Conservation (phyloP, 2,797 vertebrate species). For the Enteromius argenteus region DNA sequence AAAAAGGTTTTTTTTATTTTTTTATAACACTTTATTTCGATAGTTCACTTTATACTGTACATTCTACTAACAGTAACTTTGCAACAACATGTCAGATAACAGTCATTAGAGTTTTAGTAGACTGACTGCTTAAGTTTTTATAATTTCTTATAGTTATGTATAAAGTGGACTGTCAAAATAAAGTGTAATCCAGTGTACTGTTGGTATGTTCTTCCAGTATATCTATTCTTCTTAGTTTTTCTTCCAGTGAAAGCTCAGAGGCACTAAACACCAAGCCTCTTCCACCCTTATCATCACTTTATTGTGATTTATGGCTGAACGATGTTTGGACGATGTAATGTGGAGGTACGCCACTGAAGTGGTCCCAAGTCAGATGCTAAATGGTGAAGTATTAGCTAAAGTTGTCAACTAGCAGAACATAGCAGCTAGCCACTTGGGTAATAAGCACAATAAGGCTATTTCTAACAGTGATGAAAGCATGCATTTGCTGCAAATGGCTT, state of each 20-base stretch:
- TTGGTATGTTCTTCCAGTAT: not conserved
- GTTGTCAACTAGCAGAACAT: not conserved
- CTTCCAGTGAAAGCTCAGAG: not conserved
- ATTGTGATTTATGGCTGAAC: not conserved
- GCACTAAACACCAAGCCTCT: not conserved
- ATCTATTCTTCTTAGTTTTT: constrained; percentile 10
- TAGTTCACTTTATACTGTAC: too few relatives aligned
- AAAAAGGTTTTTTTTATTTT: too few relatives aligned
- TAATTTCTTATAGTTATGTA: too few relatives aligned
- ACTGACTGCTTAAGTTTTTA: too few relatives aligned
- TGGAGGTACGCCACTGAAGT: not conserved
- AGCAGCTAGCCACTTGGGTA: not conserved
- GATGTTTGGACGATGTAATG: constrained; percentile 9
- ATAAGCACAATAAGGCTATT: constrained; percentile 2
- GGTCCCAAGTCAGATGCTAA: not conserved
- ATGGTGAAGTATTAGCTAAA: constrained; percentile 20
- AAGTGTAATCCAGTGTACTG: too few relatives aligned
- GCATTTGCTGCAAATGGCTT: constrained; percentile 7
- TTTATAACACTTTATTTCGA: too few relatives aligned
- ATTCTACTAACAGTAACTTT: too few relatives aligned
- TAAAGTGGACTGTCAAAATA: too few relatives aligned
- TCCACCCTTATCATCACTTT: not conserved
- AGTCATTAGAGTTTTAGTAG: too few relatives aligned
- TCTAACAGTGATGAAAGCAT: not conserved
- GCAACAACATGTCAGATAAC: too few relatives aligned